phyloP scores from a whole-genome alignment of 1,140 invertebrate genomes.

The Leptopilina boulardi region DNA sequence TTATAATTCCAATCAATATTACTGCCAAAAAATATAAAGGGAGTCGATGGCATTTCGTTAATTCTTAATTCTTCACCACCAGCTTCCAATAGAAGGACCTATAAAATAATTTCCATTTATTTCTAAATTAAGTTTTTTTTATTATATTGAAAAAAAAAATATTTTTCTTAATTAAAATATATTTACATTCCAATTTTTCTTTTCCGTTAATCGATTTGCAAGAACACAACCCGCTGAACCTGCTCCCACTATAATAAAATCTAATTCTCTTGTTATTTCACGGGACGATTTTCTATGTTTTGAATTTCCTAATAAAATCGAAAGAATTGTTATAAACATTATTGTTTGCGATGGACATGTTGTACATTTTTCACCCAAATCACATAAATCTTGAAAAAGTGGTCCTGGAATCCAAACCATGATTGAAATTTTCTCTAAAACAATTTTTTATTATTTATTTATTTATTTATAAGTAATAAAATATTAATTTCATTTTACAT shows the following conservation, averaged over 20 bases:
- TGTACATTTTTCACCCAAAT: background rate
- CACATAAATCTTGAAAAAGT: background rate
- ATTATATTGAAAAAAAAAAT: background rate
- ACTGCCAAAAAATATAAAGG: background rate
- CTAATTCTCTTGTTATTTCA: background rate
- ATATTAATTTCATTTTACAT: too few species aligned
- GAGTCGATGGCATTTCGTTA: background rate
- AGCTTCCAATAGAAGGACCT: conserved; percentile 38
- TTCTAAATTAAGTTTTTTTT: too few species aligned
- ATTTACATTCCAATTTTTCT: conserved; percentile 39
- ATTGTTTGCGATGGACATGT: background rate
- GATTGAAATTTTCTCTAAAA: too few species aligned
- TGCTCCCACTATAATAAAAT: conserved; percentile 35
- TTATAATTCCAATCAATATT: conserved; percentile 30
- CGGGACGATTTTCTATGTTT: background rate
- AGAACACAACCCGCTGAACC: conserved; percentile 37
- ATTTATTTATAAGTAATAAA: too few species aligned
- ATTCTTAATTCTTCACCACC: conserved; percentile 28
- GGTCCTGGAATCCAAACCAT: background rate
- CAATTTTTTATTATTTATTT: too few species aligned
- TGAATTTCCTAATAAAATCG: background rate
- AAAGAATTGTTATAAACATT: background rate
- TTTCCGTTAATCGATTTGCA: conserved; percentile 32
- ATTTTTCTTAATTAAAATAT: background rate
- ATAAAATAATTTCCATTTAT: too few species aligned